phyloP scores from a whole-genome alignment of 2,888 invertebrate genomes.

The Coenonympha glycerion region DNA sequence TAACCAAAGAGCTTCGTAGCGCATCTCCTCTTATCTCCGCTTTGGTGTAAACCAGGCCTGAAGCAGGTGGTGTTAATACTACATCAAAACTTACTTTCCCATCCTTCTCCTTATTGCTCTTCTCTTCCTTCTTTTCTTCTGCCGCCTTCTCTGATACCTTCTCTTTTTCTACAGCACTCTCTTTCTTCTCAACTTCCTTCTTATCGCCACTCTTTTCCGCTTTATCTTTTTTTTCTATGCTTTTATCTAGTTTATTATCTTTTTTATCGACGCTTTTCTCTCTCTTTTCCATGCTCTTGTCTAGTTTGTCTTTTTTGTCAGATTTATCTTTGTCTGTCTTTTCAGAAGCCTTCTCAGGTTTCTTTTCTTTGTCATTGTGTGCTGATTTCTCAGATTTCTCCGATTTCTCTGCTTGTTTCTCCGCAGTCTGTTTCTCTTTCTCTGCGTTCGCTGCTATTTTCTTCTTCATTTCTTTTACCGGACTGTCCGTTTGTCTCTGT shows the following conservation, averaged over 20 bases:
- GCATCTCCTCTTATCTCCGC: no score
- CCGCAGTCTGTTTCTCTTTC: slow-evolving; percentile 56
- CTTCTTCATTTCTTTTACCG: slow-evolving; percentile 68
- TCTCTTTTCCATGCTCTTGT: slow-evolving; percentile 28
- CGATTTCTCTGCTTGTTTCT: slow-evolving; percentile 40
- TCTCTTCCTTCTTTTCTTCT: slow-evolving; percentile 32
- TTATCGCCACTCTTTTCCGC: slow-evolving; percentile 21
- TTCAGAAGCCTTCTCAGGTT: slow-evolving; percentile 26
- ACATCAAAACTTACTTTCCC: slow-evolving; percentile 45
- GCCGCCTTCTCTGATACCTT: slow-evolving; percentile 26
- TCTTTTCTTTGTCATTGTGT: slow-evolving; percentile 32
- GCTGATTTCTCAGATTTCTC: slow-evolving; percentile 31
- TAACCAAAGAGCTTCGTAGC: no score
- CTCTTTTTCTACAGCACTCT: slow-evolving; percentile 25
- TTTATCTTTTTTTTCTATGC: slow-evolving; percentile 30
- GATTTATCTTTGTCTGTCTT: slow-evolving; percentile 28
- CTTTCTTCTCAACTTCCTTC: slow-evolving; percentile 25
- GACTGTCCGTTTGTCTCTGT: slow-evolving; percentile 55
- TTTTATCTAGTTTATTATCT: slow-evolving; percentile 29
- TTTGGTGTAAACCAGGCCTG: no score
- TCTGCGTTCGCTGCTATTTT: slow-evolving; percentile 64
- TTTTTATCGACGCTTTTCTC: slow-evolving; percentile 28
- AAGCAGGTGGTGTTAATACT: no score
- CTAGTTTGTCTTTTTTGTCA: slow-evolving; percentile 29
- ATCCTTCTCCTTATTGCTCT: slow-evolving; percentile 45